A percentile compares a stretch with the other conserved stretches of the same genome.
These are phyloP conservation scores for Zaprionus obscuricornis DNA, from an alignment of 2,888 invertebrate species.

Conservation along the genomic window DNA sequence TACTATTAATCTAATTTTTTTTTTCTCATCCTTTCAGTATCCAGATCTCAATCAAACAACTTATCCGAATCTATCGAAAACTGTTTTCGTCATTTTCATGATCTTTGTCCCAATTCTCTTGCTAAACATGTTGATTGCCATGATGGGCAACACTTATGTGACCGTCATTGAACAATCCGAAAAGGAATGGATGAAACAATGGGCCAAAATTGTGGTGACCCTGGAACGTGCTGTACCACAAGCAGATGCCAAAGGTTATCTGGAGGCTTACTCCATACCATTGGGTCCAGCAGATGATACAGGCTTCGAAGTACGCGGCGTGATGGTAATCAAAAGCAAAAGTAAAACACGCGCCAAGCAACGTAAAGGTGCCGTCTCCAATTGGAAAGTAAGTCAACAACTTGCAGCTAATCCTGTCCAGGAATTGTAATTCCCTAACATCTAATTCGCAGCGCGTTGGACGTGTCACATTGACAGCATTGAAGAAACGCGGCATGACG, in stretches of 20 bases:
- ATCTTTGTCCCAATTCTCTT: slow-evolving; percentile 98
- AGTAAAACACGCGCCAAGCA: slow-evolving; percentile 98
- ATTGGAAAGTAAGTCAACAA: slow-evolving; percentile 93
- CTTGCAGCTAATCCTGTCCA: no score
- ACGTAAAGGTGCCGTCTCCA: slow-evolving; percentile 96
- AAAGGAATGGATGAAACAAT: slow-evolving; percentile 99
- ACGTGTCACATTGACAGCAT: slow-evolving; percentile 92
- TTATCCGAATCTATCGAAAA: slow-evolving; percentile 95
- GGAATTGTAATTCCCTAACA: neutral
- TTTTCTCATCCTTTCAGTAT: slow-evolving; percentile 88
- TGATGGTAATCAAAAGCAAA: slow-evolving; percentile 99
- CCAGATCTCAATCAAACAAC: slow-evolving; percentile 94
- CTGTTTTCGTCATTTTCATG: slow-evolving; percentile 99
- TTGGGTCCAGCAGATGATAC: slow-evolving; percentile 93
- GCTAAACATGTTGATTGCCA: slow-evolving; percentile 98
- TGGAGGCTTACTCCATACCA: slow-evolving; percentile 97
- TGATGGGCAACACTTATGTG: slow-evolving; percentile 99
- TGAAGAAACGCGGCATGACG: slow-evolving; percentile 92
- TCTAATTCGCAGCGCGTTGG: slow-evolving; percentile 88
- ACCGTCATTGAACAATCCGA: slow-evolving; percentile 99
- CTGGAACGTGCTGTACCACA: slow-evolving; percentile 96
- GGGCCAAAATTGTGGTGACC: slow-evolving; percentile 99
- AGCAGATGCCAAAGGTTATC: slow-evolving; percentile 93
- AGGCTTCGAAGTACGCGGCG: slow-evolving; percentile 93
- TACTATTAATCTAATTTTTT: slow-evolving; percentile 4